Evolutionary conservation across 2,113 vertebrate genomes (phyloP), one percentile per base, ranked within the genome.

Genomic region (Notiomystis cincta): DNA sequence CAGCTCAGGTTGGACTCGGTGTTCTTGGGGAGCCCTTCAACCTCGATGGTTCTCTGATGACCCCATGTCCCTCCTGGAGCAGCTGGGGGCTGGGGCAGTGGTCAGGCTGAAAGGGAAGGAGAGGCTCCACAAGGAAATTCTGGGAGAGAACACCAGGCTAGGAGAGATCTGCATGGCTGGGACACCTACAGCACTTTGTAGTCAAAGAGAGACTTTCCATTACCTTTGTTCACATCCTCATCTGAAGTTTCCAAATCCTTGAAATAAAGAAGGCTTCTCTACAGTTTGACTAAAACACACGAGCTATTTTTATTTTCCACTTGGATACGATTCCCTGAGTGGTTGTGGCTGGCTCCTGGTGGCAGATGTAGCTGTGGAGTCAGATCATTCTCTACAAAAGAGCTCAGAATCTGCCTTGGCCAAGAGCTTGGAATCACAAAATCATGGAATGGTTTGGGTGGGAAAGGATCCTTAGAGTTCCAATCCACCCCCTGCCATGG

Each of bases 271-370:
- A 44, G 62, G 58, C 25, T 93, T 72, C n/a, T 77, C 64, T 35
- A n/a, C 40, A 69, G 40, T 35, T 69, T 37, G 42, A 1, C 18
- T 54, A 50, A 42, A 7, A 65, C 25, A 50, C 19, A 23, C 0
- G 0, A 31, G 21, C 20, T 93, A 2, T 44, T 69, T 72, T 57
- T 54, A 6, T 37, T 67, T 76, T 54, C 13, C 28, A 21, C 10
- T 54, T 75, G 51, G 58, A 79, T n/a, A 17, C 0, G 0, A 30
- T 28, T 90, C 35, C 13, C 23, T 7, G 3, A 30, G n/a, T 2
- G 1, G 1, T 27, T 45, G 0, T 2, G n/a, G 45, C 35, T 58
- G 42, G 3, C 13, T 93, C 28, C 20, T 38, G 18, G 38, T 3
- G 4, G 1, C 37, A 45, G 37, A 40, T 11, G 9, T 0, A 14